phyloP scores from a whole-genome alignment of 2,888 invertebrate genomes.

The Carcina quercana region DNA sequence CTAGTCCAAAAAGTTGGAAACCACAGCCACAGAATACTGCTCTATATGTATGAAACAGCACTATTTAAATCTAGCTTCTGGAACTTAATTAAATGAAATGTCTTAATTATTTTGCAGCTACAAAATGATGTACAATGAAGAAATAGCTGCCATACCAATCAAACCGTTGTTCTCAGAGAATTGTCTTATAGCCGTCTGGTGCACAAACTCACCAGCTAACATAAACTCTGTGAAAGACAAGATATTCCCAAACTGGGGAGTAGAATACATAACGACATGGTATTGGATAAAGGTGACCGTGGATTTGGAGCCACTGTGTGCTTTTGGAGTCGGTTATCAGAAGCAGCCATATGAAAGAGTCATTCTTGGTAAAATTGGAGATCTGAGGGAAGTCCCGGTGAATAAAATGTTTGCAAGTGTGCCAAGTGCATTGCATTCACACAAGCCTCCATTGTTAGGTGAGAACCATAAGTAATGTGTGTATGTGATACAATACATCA shows the following conservation, averaged over 20 bases:
- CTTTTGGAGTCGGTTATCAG: constrained; percentile 76
- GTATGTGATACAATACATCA: too few relatives aligned
- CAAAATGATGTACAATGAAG: constrained; percentile 84
- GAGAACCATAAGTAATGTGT: too few relatives aligned
- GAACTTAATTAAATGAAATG: not conserved
- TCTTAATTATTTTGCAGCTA: constrained; percentile 73
- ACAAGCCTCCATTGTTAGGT: constrained; percentile 92
- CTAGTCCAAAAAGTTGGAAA: too few relatives aligned
- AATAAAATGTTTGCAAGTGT: constrained; percentile 83
- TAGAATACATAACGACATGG: constrained; percentile 83
- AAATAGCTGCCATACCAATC: constrained; percentile 82
- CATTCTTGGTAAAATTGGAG: constrained; percentile 51
- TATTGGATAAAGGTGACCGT: constrained; percentile 89
- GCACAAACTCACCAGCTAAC: constrained; percentile 88
- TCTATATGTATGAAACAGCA: too few relatives aligned
- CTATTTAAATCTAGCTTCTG: not conserved
- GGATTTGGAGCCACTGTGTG: constrained; percentile 78
- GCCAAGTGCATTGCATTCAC: constrained; percentile 95
- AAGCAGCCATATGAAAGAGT: constrained; percentile 94
- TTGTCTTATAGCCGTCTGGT: constrained; percentile 90
- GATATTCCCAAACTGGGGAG: constrained; percentile 87
- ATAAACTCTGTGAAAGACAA: constrained; percentile 78
- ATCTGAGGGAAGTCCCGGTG: constrained; percentile 42
- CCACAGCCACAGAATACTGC: too few relatives aligned
- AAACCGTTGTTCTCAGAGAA: constrained; percentile 73